Conservation (phyloP, 2,797 vertebrate genomes). For the Hapalemur alaotrensis region DNA sequence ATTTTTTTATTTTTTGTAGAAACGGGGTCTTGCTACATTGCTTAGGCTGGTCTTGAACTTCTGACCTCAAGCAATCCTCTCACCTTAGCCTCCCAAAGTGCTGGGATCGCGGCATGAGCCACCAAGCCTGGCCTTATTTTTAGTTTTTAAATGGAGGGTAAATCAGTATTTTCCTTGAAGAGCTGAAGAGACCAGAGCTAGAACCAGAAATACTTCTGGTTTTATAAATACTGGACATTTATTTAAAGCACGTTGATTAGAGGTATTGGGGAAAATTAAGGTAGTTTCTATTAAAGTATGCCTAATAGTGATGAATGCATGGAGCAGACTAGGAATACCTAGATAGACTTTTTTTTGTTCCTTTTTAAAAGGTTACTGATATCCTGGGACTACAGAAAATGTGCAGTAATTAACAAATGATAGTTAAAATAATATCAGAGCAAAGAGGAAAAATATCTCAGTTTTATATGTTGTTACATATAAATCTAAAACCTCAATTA, state of each 20-base stretch:
- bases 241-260: slow-evolving; percentile 22
- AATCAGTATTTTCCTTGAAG: background rate
- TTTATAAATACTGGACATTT: slow-evolving; percentile 10
- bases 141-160: slow-evolving; percentile 1
- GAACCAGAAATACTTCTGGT: background rate
- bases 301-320: background rate
- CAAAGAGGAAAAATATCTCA: background rate
- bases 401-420: slow-evolving; percentile 10
- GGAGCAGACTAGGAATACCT: background rate
- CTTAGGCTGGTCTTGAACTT: too few relatives aligned
- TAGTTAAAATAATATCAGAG: background rate
- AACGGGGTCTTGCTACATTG: too few relatives aligned
- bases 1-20: too few relatives aligned
- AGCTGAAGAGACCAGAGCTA: background rate
- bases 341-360: background rate
- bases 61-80: too few relatives aligned
- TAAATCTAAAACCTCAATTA: slow-evolving; percentile 2
- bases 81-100: too few relatives aligned
- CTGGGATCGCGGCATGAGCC: too few relatives aligned
- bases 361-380: background rate
- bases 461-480: background rate
- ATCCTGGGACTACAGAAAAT: background rate
- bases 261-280: background rate
- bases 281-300: background rate
- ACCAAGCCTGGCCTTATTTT: background rate